phyloP scores from a whole-genome alignment of 2,113 vertebrate species.

The Oxyruncus cristatus region DNA sequence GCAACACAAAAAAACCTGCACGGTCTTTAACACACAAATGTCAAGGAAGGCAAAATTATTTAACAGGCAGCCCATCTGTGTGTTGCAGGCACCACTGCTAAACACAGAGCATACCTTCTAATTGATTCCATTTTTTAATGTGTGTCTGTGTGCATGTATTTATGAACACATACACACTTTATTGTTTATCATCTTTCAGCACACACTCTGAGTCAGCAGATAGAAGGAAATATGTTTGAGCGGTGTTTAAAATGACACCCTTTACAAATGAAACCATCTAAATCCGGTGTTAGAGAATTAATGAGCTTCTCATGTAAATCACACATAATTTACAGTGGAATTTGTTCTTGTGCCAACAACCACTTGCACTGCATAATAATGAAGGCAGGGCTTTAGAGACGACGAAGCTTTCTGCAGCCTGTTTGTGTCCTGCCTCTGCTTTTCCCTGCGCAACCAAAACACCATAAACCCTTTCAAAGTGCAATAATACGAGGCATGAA shows the following conservation, averaged over 20 bases:
- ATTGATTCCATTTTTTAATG: neutral
- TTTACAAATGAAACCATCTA: conserved; percentile 75
- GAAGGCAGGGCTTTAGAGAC: conserved; percentile 63
- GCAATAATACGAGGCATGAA: neutral
- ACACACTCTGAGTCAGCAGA: conserved; percentile 40
- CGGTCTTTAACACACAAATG: rapidly evolving
- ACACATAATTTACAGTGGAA: conserved; percentile 74
- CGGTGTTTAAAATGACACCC: conserved; percentile 62
- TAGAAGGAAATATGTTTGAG: conserved; percentile 42
- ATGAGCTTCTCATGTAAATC: conserved; percentile 84
- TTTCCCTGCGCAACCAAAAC: neutral
- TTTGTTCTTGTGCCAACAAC: conserved; percentile 79
- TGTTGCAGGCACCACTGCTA: neutral
- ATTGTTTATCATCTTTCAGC: conserved; percentile 37
- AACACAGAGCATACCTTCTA: neutral
- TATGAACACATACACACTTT: neutral
- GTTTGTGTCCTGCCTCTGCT: neutral
- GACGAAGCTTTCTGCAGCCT: neutral
- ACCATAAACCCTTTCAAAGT: neutral
- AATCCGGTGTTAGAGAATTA: conserved; percentile 76
- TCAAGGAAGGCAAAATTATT: neutral
- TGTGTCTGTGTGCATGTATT: neutral
- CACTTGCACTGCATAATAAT: conserved; percentile 78
- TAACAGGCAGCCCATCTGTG: neutral
- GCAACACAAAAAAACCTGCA: neutral